Base-by-base conservation (phyloP, 2,888 invertebrate species). In the Brenthis ino region DNA sequence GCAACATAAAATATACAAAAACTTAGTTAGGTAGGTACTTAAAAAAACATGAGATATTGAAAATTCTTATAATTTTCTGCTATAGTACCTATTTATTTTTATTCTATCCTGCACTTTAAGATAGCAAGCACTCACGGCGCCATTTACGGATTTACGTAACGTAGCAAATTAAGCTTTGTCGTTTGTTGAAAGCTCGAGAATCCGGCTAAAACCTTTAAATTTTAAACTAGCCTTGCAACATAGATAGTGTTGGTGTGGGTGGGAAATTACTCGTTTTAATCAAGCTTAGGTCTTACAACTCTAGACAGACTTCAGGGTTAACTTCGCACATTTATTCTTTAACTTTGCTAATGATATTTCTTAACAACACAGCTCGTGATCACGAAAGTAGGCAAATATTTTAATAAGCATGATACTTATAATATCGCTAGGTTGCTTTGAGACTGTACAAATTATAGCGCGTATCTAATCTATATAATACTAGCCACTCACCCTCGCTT, bases 141-240 rank as follows among this genome's bases (percentile, higher is more conserved):
- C 70, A 57, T 61, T 68, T 68, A 61, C 37, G 50, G 68, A 48
- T 63, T 65, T 68, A 65, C 65, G 65, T 63, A 70, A 65, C 65
- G 20, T 51, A 24, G 33, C 69, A 51, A 66, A 43, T 53, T 55
- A 51, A 65, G 64, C 61, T 65, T 58, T 64, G 64, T 51, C 43
- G 55, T 55, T 66, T 66, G 37, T 37, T 66, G 53, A 71, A 65
- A 20, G 16, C 55, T 50, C 55, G 56, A 65, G 33, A 68, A 57
- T 48, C 14, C 57, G 50, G 50, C 54, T 53, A 58, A 68, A 60
- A 55, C 55, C 61, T 57, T 63, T 65, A 63, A 65, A 68, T 54
- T 71, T 68, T 64, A 12, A 63, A 60, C 54, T 16, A 60, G 51
- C 28, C 47, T 56, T 33, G 55, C 48, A 67, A 60, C 48, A 70